Conservation (phyloP, 2,797 vertebrate species). For the Acanthis flammea region DNA sequence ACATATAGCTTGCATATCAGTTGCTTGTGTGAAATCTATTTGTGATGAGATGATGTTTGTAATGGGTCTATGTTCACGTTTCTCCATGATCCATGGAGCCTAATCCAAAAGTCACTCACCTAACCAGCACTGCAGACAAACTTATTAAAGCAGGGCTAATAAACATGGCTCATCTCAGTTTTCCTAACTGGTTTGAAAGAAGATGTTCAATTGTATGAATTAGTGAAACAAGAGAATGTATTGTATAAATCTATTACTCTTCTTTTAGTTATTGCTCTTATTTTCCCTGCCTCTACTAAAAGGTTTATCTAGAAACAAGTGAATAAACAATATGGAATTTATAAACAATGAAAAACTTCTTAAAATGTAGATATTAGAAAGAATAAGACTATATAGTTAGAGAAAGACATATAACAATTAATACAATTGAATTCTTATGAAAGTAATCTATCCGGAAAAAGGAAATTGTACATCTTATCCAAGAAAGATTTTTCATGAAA, state of each 20-base stretch:
- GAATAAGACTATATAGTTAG: neutral
- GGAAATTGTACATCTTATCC: neutral
- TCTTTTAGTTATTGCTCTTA: neutral
- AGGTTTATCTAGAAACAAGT: neutral
- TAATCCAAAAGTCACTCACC: neutral
- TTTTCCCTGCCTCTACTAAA: neutral
- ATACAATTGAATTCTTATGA: neutral
- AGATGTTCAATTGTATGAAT: neutral
- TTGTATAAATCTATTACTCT: neutral
- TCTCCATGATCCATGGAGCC: neutral
- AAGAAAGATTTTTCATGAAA: neutral
- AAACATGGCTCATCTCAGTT: neutral
- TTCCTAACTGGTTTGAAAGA: neutral
- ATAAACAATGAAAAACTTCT: neutral
- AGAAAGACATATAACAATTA: neutral
- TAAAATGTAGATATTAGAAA: fast-evolving
- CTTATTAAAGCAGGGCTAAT: neutral
- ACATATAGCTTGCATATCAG: neutral
- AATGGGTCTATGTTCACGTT: neutral
- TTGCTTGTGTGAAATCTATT: neutral
- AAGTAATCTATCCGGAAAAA: neutral
- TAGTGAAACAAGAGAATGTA: neutral
- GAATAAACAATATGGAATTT: neutral
- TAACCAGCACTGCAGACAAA: neutral
- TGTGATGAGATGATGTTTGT: neutral